Percentiles rank a stretch among this genome's conserved stretches.
These are phyloP conservation scores for Ptilonorhynchus violaceus DNA, from an alignment of 2,113 vertebrate species.

Conservation along the genomic window DNA sequence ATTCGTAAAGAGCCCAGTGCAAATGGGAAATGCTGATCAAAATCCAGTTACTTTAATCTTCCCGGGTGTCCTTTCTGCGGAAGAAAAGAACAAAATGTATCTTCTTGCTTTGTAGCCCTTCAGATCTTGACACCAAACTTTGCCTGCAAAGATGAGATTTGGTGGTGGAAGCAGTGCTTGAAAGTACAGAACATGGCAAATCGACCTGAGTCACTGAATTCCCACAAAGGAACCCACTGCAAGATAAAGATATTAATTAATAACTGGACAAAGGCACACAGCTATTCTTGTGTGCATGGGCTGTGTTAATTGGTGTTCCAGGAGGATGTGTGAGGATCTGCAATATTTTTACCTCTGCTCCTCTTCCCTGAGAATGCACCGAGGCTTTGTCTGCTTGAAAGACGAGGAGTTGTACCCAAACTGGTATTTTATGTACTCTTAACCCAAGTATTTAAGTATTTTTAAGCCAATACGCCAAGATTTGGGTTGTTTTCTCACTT, in stretches of 20 bases:
- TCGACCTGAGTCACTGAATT: neutral
- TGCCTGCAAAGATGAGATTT: neutral
- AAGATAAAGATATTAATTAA: neutral
- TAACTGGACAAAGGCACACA: neutral
- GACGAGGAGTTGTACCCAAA: neutral
- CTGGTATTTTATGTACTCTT: neutral
- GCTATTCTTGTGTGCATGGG: neutral
- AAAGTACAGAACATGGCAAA: neutral
- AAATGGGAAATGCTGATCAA: constrained; percentile 73
- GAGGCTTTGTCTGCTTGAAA: neutral
- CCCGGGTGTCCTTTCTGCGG: constrained; percentile 44
- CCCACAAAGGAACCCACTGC: neutral
- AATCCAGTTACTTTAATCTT: constrained; percentile 70
- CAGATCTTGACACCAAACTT: neutral
- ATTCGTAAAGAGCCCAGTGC: constrained; percentile 62
- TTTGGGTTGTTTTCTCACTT: neutral
- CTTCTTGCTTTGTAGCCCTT: constrained; percentile 6
- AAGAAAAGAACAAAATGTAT: constrained; percentile 46
- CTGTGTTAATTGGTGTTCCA: neutral
- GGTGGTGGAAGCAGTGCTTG: neutral
- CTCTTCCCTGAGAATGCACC: accelerated
- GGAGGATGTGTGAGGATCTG: neutral
- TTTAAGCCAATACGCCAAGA: neutral
- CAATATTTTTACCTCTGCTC: neutral
- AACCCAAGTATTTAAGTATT: neutral